Evolutionary conservation across 2,113 vertebrate genomes (phyloP).

Genomic region (Caranx melampygus): DNA sequence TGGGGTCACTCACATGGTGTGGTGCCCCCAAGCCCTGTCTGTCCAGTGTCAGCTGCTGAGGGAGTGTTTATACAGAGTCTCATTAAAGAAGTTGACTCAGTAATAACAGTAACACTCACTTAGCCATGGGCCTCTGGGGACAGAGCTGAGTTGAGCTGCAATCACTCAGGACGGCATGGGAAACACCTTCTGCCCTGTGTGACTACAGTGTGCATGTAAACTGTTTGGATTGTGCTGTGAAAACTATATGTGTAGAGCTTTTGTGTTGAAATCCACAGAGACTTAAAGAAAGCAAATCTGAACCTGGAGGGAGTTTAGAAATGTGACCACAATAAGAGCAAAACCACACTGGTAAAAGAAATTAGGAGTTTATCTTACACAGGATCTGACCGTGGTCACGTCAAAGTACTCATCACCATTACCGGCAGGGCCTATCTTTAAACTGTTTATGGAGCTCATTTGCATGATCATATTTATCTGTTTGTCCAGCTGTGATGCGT

Average conservation of each 20-base stretch:
- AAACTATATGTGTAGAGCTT: conserved; percentile 36
- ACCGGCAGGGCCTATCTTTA: conserved; percentile 14
- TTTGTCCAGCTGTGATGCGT: conserved; percentile 49
- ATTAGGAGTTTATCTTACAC: conserved; percentile 55
- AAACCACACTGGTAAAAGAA: conserved; percentile 48
- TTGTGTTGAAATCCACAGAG: conserved; percentile 53
- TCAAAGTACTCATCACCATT: conserved; percentile 12
- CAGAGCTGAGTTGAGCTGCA: conserved; percentile 41
- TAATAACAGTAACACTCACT: conserved; percentile 65
- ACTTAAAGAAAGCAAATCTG: conserved; percentile 50
- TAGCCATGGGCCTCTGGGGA: conserved; percentile 52
- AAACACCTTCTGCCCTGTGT: conserved; percentile 59
- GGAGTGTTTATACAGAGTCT: conserved; percentile 57
- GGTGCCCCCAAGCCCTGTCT: conserved; percentile 33
- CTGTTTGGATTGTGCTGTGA: conserved; percentile 17
- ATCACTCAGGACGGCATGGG: conserved; percentile 61
- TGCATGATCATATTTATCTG: conserved; percentile 51
- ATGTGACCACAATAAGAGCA: conserved; percentile 45
- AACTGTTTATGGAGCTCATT: conserved; percentile 57
- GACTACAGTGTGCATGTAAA: conserved; percentile 47
- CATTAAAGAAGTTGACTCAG: conserved; percentile 64
- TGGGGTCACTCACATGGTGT: conserved; percentile 57
- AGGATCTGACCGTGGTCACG: conserved; percentile 52
- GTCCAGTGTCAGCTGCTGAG: conserved; percentile 59
- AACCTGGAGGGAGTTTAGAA: conserved; percentile 43